Conservation (phyloP, 1,140 invertebrate species). For the Bombus haemorrhoidalis region DNA sequence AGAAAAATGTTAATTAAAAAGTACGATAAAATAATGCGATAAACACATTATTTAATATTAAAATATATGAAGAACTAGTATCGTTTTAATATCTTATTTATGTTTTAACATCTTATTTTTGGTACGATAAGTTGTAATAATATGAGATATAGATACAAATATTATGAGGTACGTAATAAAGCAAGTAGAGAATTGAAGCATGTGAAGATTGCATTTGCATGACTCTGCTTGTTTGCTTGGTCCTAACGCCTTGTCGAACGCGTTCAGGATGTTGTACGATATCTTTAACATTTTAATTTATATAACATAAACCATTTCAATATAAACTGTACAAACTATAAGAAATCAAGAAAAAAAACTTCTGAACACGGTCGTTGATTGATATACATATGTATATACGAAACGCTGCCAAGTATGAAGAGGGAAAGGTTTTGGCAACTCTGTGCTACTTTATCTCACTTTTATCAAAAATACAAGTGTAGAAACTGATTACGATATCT, state of each 20-base stretch:
- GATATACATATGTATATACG: not conserved
- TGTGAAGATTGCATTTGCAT: slow-evolving; percentile 46
- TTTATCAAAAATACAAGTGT: not conserved
- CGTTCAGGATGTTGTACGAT: slow-evolving; percentile 9
- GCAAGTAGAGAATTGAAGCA: slow-evolving; percentile 23
- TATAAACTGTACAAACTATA: not conserved
- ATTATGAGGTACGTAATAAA: slow-evolving; percentile 26
- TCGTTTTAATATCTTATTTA: not conserved
- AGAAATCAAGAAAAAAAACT: not conserved
- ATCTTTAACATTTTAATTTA: not conserved
- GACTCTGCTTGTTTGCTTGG: slow-evolving; percentile 49
- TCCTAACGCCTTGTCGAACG: slow-evolving; percentile 7
- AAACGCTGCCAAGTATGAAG: not conserved
- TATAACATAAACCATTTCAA: not conserved
- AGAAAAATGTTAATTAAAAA: too few species aligned
- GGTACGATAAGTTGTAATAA: not conserved
- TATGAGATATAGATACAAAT: not conserved
- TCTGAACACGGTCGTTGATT: slow-evolving; percentile 30
- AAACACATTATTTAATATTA: not conserved
- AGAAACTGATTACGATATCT: not conserved
- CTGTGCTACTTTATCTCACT: not conserved
- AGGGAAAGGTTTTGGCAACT: slow-evolving; percentile 11
- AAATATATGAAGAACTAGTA: not conserved
- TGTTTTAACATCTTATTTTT: not conserved
- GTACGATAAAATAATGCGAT: not conserved